Evolutionary conservation across 2,113 vertebrate genomes (phyloP), one percentile per base, ranked within the genome.

Genomic region (Odontophorus gujanensis): DNA sequence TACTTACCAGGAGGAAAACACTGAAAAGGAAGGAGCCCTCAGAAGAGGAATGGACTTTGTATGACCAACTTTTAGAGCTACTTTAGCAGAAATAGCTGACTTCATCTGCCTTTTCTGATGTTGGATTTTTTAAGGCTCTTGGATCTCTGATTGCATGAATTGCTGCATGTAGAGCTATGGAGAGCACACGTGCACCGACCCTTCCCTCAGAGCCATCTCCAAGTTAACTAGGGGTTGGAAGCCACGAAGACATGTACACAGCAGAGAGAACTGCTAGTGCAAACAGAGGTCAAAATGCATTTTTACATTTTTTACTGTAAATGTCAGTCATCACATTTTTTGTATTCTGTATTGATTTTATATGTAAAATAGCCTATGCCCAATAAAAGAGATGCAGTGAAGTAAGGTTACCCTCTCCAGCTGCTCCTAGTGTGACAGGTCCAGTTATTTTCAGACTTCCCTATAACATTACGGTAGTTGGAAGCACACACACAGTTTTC

Each of bases 341-440:
- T 95, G 95, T 96, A 96, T 93, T 96, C 92, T 96, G 95, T 95
- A 96, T 95, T 94, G 93, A 93, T 96, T 96, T 96, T 96, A 43
- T 96, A 96, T 96, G 95, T 96, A 96, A 94, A 95, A 93, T 88
- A 96, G 95, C 65, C 83, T 83, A 74, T 96, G 90, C 92, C 90
- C 93, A 96, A 96, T 96, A 96, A 96, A 96, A 90, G 68, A 88
- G 88, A 93, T 58, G 85, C 90, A 93, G 92, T 93, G 88, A 92
- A 78, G 93, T 87, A 92, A 94, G 96, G 92, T 65, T 63, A 65
- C 76, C 72, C 85, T 91, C 68, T 93, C 55, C 81, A 89, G 73
- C 83, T 93, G 32, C 82, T 95, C 18, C 0, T 0, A 83, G 90
- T 48, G 45, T 83, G 71, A 90, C 42, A 81, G 48, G 36, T 74